phyloP scores from a whole-genome alignment of 1,140 invertebrate species.

The Megalopta genalis region DNA sequence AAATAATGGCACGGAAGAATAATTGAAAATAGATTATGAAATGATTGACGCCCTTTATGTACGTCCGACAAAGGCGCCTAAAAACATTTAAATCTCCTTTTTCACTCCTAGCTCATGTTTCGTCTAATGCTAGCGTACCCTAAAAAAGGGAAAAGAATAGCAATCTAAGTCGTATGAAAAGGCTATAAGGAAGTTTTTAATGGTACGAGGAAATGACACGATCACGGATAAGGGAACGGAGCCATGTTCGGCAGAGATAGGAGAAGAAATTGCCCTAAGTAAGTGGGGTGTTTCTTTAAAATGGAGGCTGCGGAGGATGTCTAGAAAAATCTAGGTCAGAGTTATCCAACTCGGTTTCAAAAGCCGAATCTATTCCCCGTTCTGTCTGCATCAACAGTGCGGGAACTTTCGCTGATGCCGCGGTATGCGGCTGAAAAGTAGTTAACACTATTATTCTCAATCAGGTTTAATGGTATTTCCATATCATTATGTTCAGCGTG shows the following conservation, averaged over 20 bases:
- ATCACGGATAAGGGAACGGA: neutral
- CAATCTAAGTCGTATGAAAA: too few relatives aligned
- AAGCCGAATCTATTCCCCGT: neutral
- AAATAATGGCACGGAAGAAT: too few relatives aligned
- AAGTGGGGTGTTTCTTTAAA: slow-evolving; percentile 4
- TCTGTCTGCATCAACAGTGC: neutral
- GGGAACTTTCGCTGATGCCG: neutral
- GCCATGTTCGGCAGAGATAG: neutral
- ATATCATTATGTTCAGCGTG: neutral
- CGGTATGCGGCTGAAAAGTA: neutral
- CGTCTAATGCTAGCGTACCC: too few relatives aligned
- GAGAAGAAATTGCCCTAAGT: neutral
- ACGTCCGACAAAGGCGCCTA: too few relatives aligned
- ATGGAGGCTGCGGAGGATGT: neutral
- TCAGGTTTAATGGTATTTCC: neutral
- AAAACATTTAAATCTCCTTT: too few relatives aligned
- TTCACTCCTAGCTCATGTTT: too few relatives aligned
- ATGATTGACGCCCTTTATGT: too few relatives aligned
- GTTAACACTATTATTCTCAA: neutral
- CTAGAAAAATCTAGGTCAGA: neutral
- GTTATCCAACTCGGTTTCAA: neutral
- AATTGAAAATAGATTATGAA: too few relatives aligned
- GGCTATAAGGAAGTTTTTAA: too few relatives aligned
- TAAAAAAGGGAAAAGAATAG: too few relatives aligned
- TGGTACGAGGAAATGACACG: neutral